phyloP scores from a whole-genome alignment of 2,113 vertebrate genomes.

The Trematomus loennbergii region DNA sequence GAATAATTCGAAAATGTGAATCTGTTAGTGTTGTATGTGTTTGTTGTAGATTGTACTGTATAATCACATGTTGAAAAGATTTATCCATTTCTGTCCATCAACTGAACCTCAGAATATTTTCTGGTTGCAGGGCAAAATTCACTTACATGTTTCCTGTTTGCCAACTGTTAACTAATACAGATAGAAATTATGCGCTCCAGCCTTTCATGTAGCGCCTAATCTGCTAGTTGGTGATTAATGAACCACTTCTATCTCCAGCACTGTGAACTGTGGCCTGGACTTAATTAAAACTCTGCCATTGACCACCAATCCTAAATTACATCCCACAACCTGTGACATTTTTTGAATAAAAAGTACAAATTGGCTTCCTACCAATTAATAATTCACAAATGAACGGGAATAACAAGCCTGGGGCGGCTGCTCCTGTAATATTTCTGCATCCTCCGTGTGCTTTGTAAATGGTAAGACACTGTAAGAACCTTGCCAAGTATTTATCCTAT shows the following conservation, averaged over 20 bases:
- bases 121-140: slow-evolving; percentile 30
- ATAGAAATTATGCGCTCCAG: slow-evolving; percentile 68
- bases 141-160: slow-evolving; percentile 47
- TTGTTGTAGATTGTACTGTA: not conserved
- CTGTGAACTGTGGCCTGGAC: slow-evolving; percentile 71
- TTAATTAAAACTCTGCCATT: slow-evolving; percentile 79
- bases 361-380: slow-evolving; percentile 66
- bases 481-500: no score
- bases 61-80: not conserved
- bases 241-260: slow-evolving; percentile 72
- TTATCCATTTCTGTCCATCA: not conserved
- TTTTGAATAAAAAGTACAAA: slow-evolving; percentile 64
- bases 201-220: slow-evolving; percentile 49
- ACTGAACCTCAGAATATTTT: slow-evolving; percentile 16
- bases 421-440: not conserved
- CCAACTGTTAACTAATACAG: slow-evolving; percentile 55
- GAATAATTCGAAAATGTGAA: not conserved
- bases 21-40: no score
- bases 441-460: not conserved
- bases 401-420: slow-evolving; percentile 8
- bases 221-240: slow-evolving; percentile 74
- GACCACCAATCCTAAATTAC: slow-evolving; percentile 80
- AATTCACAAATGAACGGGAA: slow-evolving; percentile 58
- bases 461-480: not conserved
- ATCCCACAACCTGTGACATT: slow-evolving; percentile 66